phyloP scores from a whole-genome alignment of 2,797 vertebrate species.

The Nasua narica region DNA sequence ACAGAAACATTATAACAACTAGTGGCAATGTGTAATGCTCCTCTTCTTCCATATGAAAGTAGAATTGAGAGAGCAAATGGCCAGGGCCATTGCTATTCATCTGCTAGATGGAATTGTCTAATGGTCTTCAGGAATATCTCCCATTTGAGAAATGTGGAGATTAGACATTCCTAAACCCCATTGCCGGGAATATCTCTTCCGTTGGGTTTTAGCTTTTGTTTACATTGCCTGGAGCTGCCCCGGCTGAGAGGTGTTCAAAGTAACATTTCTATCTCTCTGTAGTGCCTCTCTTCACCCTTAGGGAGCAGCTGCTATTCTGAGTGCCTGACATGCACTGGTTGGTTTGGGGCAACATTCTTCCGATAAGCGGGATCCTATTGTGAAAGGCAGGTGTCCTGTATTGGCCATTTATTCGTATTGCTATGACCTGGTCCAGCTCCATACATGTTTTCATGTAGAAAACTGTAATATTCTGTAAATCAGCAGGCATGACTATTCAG shows the following conservation, averaged over 20 bases:
- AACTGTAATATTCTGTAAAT: background rate
- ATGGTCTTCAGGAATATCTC: background rate
- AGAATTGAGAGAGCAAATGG: background rate
- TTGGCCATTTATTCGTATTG: background rate
- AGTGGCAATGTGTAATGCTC: background rate
- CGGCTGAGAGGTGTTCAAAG: background rate
- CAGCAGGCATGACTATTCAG: background rate
- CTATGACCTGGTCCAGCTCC: too few relatives aligned
- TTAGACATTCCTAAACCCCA: background rate
- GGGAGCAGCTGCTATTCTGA: background rate
- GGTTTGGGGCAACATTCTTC: background rate
- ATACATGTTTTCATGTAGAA: background rate
- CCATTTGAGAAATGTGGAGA: background rate
- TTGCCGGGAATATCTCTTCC: background rate
- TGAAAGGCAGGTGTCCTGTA: background rate
- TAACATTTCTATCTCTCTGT: background rate
- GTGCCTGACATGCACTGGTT: background rate
- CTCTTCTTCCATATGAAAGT: background rate
- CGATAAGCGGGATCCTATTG: background rate
- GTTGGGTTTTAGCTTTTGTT: background rate
- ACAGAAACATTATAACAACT: background rate
- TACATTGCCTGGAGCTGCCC: background rate
- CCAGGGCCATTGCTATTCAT: background rate
- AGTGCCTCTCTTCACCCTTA: background rate
- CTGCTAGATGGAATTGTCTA: background rate